These are phyloP conservation scores for Limnodromus scolopaceus DNA, from an alignment of 2,797 vertebrate genomes.

Conservation along the genomic window DNA sequence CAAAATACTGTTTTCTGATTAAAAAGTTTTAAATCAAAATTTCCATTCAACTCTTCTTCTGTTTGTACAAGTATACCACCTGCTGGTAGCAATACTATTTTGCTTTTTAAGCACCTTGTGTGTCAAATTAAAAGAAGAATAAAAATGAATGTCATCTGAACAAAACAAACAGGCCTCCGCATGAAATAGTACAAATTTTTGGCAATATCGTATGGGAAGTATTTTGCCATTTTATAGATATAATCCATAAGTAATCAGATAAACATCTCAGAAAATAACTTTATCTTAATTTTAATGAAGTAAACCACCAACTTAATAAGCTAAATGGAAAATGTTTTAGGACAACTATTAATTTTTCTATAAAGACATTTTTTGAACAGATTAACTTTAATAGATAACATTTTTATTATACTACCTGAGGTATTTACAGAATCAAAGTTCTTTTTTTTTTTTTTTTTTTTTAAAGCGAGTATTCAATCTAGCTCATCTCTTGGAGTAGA, in stretches of 20 bases:
- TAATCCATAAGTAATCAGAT: not conserved
- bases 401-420: not conserved
- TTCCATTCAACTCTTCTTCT: not conserved
- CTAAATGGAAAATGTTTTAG: not conserved
- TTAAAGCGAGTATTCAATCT: not conserved
- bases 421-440: not conserved
- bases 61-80: not conserved
- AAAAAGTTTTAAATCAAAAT: not conserved
- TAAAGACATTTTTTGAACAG: not conserved
- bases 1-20: not conserved
- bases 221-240: not conserved
- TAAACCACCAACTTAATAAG: not conserved
- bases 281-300: not conserved
- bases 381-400: not conserved
- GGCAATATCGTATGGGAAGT: not conserved
- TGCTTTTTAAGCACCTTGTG: not conserved
- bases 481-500: not conserved
- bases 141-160: not conserved
- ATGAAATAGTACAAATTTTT: not conserved
- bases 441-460: not conserved
- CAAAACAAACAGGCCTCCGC: not conserved
- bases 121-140: not conserved
- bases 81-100: slow-evolving; percentile 1
- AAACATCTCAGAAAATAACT: not conserved
- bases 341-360: not conserved